A percentile compares a stretch with the other conserved stretches of the same genome.
phyloP scores from a whole-genome alignment of 1,140 invertebrate species.

The Tetraneura akinire region DNA sequence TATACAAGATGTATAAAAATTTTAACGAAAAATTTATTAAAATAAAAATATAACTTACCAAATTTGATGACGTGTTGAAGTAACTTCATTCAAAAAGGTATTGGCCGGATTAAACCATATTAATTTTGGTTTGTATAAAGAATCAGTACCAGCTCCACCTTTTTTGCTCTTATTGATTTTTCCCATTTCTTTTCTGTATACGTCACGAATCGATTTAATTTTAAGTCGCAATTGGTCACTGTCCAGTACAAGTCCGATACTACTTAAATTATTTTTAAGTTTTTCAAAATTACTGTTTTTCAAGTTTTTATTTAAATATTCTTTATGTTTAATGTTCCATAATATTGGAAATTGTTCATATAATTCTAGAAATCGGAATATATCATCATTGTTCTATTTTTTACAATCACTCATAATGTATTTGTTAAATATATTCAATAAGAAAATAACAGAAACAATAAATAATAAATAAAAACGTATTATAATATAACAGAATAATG shows the following conservation, averaged over 20 bases:
- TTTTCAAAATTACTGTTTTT: slow-evolving; percentile 21
- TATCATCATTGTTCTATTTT: slow-evolving; percentile 16
- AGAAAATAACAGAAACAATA: slow-evolving; percentile 26
- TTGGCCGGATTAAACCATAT: slow-evolving; percentile 9
- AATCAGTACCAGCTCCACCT: slow-evolving; percentile 6
- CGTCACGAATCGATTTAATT: slow-evolving; percentile 14
- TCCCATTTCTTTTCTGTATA: slow-evolving; percentile 3
- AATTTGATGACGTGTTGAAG: slow-evolving; percentile 12
- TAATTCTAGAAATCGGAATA: slow-evolving; percentile 16
- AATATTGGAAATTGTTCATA: slow-evolving; percentile 18
- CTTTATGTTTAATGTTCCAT: slow-evolving; percentile 24
- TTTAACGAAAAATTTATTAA: slow-evolving; percentile 10
- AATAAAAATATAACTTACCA: slow-evolving; percentile 12
- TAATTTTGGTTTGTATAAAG: slow-evolving; percentile 14
- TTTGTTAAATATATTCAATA: slow-evolving; percentile 23
- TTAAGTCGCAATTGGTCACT: slow-evolving; percentile 16
- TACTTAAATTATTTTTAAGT: slow-evolving; percentile 27
- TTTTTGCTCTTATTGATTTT: slow-evolving; percentile 13
- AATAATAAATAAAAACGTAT: slow-evolving; percentile 6
- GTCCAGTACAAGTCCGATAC: slow-evolving; percentile 8
- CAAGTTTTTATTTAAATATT: slow-evolving; percentile 25
- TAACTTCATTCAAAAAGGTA: slow-evolving; percentile 18
- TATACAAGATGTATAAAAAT: slow-evolving; percentile 15
- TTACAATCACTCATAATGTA: not conserved
- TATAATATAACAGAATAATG: slow-evolving; percentile 22